Evolutionary conservation across 2,888 invertebrate species (phyloP).

Genomic region (Tineola bisselliella): DNA sequence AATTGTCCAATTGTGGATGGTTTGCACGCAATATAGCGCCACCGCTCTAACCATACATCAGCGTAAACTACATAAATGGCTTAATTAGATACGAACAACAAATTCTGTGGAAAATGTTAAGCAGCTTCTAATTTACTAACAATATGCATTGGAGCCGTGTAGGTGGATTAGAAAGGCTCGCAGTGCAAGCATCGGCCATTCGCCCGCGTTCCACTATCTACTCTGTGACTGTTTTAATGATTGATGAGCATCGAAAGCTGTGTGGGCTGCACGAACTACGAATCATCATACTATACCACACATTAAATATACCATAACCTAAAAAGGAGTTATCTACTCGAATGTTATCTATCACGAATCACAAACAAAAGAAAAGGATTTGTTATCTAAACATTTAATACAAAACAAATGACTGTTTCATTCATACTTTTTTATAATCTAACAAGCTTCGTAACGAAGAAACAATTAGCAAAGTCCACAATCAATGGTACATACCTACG

Average conservation of each 20-base stretch:
- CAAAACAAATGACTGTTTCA: neutral
- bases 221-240: constrained; percentile 29
- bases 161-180: constrained; percentile 10
- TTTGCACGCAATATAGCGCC: constrained; percentile 48
- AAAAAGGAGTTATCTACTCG: neutral
- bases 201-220: constrained; percentile 5
- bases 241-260: constrained; percentile 41
- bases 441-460: neutral
- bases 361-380: neutral
- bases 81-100: neutral
- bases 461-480: neutral
- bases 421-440: neutral
- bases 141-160: neutral
- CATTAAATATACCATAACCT: neutral
- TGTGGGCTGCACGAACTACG: constrained; percentile 37
- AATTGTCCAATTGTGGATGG: constrained; percentile 59
- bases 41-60: neutral
- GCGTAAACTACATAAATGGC: too few species aligned
- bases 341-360: neutral
- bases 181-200: neutral
- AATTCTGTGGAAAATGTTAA: neutral
- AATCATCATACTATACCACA: neutral
- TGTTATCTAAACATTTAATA: neutral
- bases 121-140: neutral
- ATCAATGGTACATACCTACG: neutral